These are phyloP conservation scores for Smutsia temminckii DNA, from an alignment of 2,797 vertebrate species.

Conservation along the genomic window DNA sequence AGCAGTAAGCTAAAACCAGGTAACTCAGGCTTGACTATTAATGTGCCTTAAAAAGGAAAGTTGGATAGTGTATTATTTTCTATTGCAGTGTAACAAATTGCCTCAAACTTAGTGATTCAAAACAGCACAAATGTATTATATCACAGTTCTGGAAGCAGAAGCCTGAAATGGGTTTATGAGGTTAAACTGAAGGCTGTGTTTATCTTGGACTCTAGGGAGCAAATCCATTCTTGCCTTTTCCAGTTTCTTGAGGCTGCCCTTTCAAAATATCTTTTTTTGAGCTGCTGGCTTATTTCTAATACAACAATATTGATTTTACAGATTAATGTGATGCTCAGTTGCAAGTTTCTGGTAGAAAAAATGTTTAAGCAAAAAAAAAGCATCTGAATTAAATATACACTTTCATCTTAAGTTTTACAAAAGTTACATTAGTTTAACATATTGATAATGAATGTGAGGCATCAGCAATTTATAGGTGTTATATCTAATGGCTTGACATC, in stretches of 20 bases:
- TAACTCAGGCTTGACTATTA: background rate
- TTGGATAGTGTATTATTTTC: background rate
- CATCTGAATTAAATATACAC: background rate
- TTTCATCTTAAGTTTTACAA: background rate
- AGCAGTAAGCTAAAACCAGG: background rate
- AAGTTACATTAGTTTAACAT: background rate
- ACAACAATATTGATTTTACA: constrained; percentile 29
- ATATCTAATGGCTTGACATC: background rate
- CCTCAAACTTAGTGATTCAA: background rate
- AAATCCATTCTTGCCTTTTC: background rate
- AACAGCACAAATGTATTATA: background rate
- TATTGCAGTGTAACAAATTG: background rate
- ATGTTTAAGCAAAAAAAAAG: background rate
- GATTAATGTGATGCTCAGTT: background rate
- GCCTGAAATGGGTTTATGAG: background rate
- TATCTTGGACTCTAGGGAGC: too few species aligned
- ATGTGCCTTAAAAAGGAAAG: background rate
- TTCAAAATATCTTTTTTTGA: background rate
- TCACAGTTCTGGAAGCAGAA: background rate
- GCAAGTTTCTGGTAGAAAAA: background rate
- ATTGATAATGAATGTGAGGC: background rate
- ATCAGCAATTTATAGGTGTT: background rate
- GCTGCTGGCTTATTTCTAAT: background rate
- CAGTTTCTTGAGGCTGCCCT: background rate
- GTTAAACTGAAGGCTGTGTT: background rate